phyloP scores from a whole-genome alignment of 1,140 invertebrate genomes.

The Cyrtorhinus lividipennis region DNA sequence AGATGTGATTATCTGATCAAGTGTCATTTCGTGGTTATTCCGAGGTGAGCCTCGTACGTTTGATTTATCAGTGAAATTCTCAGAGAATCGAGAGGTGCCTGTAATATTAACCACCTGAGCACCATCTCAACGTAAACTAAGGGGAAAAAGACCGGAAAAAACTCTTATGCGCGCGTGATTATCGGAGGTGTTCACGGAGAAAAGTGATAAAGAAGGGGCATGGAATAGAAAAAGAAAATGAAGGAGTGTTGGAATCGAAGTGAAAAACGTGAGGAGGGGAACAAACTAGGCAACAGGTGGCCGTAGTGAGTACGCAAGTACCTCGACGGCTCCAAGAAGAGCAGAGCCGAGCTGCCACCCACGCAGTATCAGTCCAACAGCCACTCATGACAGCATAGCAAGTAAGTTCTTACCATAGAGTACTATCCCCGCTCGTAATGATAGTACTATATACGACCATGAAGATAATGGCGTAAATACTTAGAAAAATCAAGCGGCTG shows the following conservation, averaged over 20 bases:
- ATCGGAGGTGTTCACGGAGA: not conserved
- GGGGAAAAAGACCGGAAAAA: not conserved
- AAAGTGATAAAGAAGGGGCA: not conserved
- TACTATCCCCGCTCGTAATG: not conserved
- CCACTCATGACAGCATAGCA: constrained; percentile 15
- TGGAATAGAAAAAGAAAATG: not conserved
- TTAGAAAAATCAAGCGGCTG: too few relatives aligned
- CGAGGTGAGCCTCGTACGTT: too few relatives aligned
- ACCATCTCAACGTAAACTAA: too few relatives aligned
- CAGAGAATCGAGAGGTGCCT: too few relatives aligned
- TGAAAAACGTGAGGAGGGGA: not conserved
- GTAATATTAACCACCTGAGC: not conserved
- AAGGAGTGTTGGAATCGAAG: too few relatives aligned
- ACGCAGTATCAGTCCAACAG: constrained; percentile 9
- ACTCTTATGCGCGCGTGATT: not conserved
- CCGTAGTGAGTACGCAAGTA: constrained; percentile 8
- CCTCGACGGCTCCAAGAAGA: not conserved
- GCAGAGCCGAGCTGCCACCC: not conserved
- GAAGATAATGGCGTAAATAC: too few relatives aligned
- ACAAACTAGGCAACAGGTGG: not conserved
- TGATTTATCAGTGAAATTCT: too few relatives aligned
- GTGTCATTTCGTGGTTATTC: too few relatives aligned
- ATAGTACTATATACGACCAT: too few relatives aligned
- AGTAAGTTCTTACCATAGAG: not conserved
- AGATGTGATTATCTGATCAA: too few relatives aligned